A percentile compares a stretch with the other conserved stretches of the same genome.
Conservation (phyloP, 1,140 invertebrate genomes). For the Calephelis nemesis region DNA sequence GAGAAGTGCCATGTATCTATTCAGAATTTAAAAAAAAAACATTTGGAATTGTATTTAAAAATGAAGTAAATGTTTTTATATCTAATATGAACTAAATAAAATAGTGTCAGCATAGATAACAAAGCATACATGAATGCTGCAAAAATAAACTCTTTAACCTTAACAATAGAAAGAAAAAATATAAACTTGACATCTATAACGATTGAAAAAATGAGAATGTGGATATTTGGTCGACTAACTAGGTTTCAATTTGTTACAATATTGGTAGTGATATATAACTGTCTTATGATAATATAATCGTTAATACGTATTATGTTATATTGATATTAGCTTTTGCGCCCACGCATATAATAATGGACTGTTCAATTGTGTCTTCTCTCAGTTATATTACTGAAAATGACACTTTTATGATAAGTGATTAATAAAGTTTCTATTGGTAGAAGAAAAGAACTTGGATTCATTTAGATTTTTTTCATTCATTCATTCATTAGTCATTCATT, state of each 20-base stretch:
- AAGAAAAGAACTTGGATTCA: no score
- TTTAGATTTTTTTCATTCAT: no score
- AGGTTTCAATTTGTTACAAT: background rate
- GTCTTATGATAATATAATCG: background rate
- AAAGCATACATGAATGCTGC: background rate
- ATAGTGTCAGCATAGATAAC: no score
- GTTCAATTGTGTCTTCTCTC: constrained; percentile 32
- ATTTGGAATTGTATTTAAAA: no score
- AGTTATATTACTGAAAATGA: constrained; percentile 20
- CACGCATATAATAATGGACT: constrained; percentile 36
- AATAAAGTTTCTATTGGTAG: background rate
- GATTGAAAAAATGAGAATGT: background rate
- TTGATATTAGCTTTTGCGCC: constrained; percentile 23
- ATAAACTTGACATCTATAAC: constrained; percentile 6
- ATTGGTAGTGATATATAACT: constrained; percentile 14
- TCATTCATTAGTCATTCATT: no score
- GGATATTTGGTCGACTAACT: background rate
- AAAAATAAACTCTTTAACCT: background rate
- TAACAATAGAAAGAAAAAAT: background rate
- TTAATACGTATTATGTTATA: background rate
- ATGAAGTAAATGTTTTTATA: no score
- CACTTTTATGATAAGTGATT: constrained; percentile 12
- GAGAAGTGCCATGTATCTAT: no score
- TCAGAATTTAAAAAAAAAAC: no score
- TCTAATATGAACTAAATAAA: no score